These are phyloP conservation scores for Crotalus viridis DNA, from an alignment of 2,113 vertebrate species.

Conservation along the genomic window DNA sequence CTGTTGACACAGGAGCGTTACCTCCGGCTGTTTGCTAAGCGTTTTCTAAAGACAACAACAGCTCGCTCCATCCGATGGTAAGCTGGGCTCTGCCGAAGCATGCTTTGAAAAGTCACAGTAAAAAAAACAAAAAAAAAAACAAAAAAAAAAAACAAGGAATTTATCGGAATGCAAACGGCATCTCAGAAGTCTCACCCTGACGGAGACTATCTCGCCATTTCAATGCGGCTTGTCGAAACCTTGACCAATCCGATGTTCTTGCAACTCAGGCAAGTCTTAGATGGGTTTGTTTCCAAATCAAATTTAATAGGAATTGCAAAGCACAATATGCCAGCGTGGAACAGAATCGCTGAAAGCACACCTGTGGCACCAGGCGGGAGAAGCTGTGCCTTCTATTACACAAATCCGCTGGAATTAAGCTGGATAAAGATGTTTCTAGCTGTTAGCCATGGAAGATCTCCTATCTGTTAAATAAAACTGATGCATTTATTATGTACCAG, in stretches of 20 bases:
- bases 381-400: not conserved
- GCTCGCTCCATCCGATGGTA: not conserved
- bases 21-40: not conserved
- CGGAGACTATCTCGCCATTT: not conserved
- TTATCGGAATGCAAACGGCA: not conserved
- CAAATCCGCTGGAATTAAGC: not conserved
- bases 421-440: conserved; percentile 7
- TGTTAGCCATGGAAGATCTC: conserved; percentile 10
- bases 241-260: not conserved
- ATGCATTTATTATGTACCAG: conserved; percentile 13
- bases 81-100: not conserved
- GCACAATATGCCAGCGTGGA: not conserved
- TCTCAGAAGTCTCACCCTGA: not conserved
- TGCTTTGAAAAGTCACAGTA: not conserved
- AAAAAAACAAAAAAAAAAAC: not conserved
- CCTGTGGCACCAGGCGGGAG: not conserved
- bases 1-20: not conserved
- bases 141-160: not conserved
- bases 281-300: not conserved
- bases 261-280: not conserved
- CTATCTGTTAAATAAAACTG: conserved; percentile 9
- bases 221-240: not conserved
- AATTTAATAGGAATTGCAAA: not conserved
- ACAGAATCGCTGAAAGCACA: not conserved
- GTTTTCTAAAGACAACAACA: not conserved